A percentile compares a stretch with the other conserved stretches of the same genome.
Evolutionary conservation across 2,113 vertebrate genomes (phyloP).

Genomic region (Heterotis niloticus): DNA sequence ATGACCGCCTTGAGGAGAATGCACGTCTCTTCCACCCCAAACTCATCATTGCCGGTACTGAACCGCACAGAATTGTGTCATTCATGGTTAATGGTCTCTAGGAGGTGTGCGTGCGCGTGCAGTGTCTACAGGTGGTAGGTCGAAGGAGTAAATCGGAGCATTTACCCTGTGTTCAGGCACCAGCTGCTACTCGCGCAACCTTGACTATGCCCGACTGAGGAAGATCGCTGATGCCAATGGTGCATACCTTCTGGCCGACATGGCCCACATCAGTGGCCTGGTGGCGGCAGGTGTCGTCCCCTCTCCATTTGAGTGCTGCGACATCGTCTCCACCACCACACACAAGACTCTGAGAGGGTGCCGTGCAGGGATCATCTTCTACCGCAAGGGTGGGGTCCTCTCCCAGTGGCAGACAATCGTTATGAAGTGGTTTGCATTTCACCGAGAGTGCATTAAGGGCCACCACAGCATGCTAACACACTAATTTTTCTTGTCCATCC

Average conservation of each 20-base stretch:
- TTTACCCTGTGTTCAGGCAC: conserved; percentile 62
- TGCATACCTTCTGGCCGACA: conserved; percentile 86
- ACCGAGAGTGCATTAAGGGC: neutral
- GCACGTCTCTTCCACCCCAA: conserved; percentile 88
- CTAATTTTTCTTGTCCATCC: neutral
- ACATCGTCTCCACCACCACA: conserved; percentile 89
- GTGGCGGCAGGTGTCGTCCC: conserved; percentile 84
- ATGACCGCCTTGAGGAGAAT: conserved; percentile 80
- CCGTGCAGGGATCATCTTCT: conserved; percentile 89
- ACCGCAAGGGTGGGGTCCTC: conserved; percentile 76
- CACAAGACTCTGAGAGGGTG: conserved; percentile 95
- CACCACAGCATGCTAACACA: neutral
- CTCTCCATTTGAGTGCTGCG: conserved; percentile 84
- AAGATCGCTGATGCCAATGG: conserved; percentile 77
- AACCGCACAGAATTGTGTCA: neutral
- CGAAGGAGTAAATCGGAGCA: neutral
- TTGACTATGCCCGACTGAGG: conserved; percentile 84
- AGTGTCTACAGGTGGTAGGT: neutral
- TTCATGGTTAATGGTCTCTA: neutral
- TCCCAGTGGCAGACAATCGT: neutral
- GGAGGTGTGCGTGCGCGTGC: neutral
- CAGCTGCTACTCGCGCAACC: conserved; percentile 91
- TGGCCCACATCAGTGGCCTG: conserved; percentile 94
- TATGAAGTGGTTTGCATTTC: neutral
- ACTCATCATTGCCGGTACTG: conserved; percentile 85